Base-by-base conservation (phyloP, 2,888 invertebrate species). In the Zele albiditarsus region DNA sequence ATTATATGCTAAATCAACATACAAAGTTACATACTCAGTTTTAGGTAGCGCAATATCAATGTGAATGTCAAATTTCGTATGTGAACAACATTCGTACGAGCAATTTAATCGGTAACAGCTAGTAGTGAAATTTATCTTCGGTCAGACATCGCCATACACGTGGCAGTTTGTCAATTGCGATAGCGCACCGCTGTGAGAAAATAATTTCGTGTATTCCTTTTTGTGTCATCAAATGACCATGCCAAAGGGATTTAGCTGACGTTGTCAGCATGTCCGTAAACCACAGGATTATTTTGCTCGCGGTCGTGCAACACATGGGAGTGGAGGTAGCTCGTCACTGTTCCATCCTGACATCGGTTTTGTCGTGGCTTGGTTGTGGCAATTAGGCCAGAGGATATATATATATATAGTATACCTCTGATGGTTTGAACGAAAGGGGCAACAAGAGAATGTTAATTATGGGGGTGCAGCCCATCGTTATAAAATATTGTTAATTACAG, bases 391-490 rank as follows among this genome's bases (percentile, higher is more conserved):
- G 49, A 46, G 46, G 16, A 46, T 46, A 46, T 46, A 42, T 68
- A 68, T 60, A 57, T 49, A 63, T 49, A 46, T 60, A 60, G 60
- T 6, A 31, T 28, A n/a, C 8, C 31, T 63, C 20, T 20, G n/a
- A 27, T 63, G 63, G 33, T 31, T 12, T 12, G 67, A 58, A 69
- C 46, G 46, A 62, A 60, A 31, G 65, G 38, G 33, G 68, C 70
- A 74, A 58, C 49, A 46, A 66, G 31, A 58, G 71, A 58, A 53
- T 71, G 71, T 74, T 74, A 72, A 71, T 71, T 65, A 63, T 28
- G 53, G 49, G 49, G 63, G 46, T 46, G 46, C 71, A 71, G 62
- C 20, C 71, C 75, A 74, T 76, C 71, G 79, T 79, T 76, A 77
- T 68, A 72, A 12, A 38, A 38, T 38, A 66, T 71, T 71, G 63